Conservation (phyloP, 64 coral and sea anemone species). For the Porites lutea region DNA sequence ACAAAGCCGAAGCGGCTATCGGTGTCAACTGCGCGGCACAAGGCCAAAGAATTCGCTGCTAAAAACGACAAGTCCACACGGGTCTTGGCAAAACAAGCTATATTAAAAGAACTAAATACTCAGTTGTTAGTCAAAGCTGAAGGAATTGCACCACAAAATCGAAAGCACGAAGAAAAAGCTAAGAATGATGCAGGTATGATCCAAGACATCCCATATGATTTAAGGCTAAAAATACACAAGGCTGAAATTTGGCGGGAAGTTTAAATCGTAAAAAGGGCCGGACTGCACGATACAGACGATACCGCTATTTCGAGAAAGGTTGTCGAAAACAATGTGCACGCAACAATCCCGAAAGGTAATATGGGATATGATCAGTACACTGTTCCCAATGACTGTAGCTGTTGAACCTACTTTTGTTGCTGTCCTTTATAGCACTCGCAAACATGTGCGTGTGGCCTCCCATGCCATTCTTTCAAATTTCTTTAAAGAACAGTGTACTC, state of each 20-base stretch:
- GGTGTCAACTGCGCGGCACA: conserved; percentile 28
- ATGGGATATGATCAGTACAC: no score
- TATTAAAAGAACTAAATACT: conserved; percentile 52
- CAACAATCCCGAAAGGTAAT: no score
- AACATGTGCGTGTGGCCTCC: no score
- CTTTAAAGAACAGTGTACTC: no score
- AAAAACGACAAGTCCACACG: conserved; percentile 70
- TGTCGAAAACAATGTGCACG: no score
- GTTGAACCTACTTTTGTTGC: no score
- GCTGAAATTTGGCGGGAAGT: conserved; percentile 29
- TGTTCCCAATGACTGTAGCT: no score
- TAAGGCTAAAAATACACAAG: not conserved
- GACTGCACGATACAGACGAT: no score
- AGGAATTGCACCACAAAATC: conserved; percentile 19
- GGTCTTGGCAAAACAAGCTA: conserved; percentile 68
- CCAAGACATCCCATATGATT: not conserved
- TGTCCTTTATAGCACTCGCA: no score
- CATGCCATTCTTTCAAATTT: no score
- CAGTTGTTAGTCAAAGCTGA: conserved; percentile 52
- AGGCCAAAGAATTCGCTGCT: conserved; percentile 64
- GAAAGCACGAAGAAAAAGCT: not conserved
- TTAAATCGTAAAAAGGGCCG: not conserved
- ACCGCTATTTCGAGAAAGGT: no score
- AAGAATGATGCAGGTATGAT: conserved; percentile 1
- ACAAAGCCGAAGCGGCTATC: conserved; percentile 59